phyloP scores from a whole-genome alignment of 2,888 invertebrate genomes.

The Cerastoderma edule region DNA sequence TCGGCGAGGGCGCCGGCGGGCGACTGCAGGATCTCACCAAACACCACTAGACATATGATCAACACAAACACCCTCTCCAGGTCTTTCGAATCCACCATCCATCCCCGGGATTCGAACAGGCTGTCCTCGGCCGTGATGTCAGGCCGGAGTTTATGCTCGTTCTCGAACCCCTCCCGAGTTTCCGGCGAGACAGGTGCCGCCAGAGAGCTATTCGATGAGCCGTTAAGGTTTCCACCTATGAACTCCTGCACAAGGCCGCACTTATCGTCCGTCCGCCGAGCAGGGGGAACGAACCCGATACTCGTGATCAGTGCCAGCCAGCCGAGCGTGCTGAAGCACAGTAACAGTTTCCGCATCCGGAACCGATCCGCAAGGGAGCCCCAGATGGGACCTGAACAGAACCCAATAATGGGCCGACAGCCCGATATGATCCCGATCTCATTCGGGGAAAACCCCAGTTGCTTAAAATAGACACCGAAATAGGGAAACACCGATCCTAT shows the following conservation, averaged over 20 bases:
- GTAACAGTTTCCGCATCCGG: conserved; percentile 56
- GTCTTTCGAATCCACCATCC: conserved; percentile 57
- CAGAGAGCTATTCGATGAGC: background rate
- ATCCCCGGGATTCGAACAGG: conserved; percentile 63
- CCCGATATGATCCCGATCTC: conserved; percentile 66
- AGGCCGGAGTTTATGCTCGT: conserved; percentile 27
- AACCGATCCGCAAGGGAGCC: conserved; percentile 63
- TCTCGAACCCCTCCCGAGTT: conserved; percentile 25
- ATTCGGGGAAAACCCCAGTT: conserved; percentile 65
- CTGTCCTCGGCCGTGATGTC: conserved; percentile 45
- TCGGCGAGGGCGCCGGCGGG: conserved; percentile 65
- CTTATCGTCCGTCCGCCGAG: conserved; percentile 37
- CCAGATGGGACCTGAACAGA: conserved; percentile 63
- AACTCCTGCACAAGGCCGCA: conserved; percentile 50
- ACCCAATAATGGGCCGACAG: conserved; percentile 61
- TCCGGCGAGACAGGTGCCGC: background rate
- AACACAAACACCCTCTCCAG: conserved; percentile 49
- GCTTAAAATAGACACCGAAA: conserved; percentile 64
- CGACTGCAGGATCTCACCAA: conserved; percentile 64
- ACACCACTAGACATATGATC: conserved; percentile 56
- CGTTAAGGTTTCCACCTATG: background rate
- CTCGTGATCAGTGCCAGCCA: conserved; percentile 61
- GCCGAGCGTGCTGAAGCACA: conserved; percentile 57
- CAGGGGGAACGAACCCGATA: conserved; percentile 63
- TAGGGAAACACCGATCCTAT: conserved; percentile 65